phyloP scores from a whole-genome alignment of 2,888 invertebrate species.

The Lithophane leautieri region DNA sequence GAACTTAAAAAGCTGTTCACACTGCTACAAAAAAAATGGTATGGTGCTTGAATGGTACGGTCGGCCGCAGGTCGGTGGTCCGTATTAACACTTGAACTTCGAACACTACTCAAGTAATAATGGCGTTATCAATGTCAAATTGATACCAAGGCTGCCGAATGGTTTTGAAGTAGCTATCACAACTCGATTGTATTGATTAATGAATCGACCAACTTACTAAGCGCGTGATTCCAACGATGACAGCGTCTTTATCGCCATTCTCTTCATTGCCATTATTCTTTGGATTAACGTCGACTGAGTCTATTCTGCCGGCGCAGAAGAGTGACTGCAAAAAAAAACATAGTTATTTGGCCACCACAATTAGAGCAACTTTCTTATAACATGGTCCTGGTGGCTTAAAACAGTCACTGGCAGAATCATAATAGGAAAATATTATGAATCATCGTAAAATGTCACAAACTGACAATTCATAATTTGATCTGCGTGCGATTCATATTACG shows the following conservation, averaged over 20 bases:
- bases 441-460: no score
- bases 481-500: no score
- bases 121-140: neutral
- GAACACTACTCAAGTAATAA: neutral
- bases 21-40: neutral
- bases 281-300: constrained; percentile 74
- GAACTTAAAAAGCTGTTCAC: neutral
- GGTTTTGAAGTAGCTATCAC: neutral
- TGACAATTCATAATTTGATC: no score
- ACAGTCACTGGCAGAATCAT: no score
- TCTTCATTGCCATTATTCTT: constrained; percentile 67
- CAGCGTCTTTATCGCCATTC: constrained; percentile 76
- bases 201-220: constrained; percentile 72
- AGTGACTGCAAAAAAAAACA: constrained; percentile 70
- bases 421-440: no score
- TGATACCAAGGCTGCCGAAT: neutral
- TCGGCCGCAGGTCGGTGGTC: neutral
- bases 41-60: neutral
- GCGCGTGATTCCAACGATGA: constrained; percentile 78
- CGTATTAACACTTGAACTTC: neutral
- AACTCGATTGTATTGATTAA: neutral
- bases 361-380: no score
- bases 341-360: neutral
- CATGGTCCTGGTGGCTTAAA: no score
- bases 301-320: constrained; percentile 80